phyloP scores from a whole-genome alignment of 2,888 invertebrate species.

The Tribolium freemani region DNA sequence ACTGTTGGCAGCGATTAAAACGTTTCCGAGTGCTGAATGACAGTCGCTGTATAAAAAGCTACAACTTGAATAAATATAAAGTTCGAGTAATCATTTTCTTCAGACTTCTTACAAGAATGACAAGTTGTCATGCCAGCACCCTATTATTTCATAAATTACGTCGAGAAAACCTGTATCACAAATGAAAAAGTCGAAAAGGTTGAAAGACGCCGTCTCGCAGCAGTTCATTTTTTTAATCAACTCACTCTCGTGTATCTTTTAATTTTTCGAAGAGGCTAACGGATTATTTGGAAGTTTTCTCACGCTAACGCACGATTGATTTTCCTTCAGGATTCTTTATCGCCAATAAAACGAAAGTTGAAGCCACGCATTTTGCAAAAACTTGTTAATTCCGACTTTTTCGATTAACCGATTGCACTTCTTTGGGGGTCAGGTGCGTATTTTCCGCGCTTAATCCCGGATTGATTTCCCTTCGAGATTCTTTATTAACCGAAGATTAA shows the following conservation, averaged over 20 bases:
- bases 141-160: constrained; percentile 16
- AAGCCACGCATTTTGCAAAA: constrained; percentile 17
- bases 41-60: not conserved
- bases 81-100: not conserved
- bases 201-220: not conserved
- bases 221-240: constrained; percentile 13
- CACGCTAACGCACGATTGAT: constrained; percentile 34
- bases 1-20: not conserved
- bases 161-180: constrained; percentile 8
- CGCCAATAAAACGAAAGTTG: constrained; percentile 31
- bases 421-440: constrained; percentile 14
- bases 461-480: constrained; percentile 44
- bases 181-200: constrained; percentile 12
- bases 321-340: constrained; percentile 34
- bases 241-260: constrained; percentile 16
- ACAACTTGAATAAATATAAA: constrained; percentile 12
- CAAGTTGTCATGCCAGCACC: constrained; percentile 26
- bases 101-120: constrained; percentile 8
- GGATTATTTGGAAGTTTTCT: constrained; percentile 31
- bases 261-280: constrained; percentile 13
- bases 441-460: constrained; percentile 34
- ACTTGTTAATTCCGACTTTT: constrained; percentile 24
- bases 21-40: not conserved
- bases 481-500: constrained; percentile 45
- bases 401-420: constrained; percentile 9